Evolutionary conservation across 2,113 vertebrate species (phyloP).

Genomic region (Nerophis lumbriciformis): DNA sequence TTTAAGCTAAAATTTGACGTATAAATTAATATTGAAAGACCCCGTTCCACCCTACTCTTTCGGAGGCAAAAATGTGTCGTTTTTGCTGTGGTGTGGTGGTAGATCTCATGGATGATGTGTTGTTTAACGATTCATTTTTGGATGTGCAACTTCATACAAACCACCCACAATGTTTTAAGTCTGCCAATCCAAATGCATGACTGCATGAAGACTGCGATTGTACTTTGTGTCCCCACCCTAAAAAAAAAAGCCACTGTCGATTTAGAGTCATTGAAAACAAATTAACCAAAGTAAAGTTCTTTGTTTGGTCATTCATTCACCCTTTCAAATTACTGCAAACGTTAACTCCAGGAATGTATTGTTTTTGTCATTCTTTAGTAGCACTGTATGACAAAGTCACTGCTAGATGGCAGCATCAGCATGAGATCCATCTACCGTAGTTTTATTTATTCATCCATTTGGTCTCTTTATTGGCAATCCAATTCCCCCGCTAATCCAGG

Average conservation of each 20-base stretch:
- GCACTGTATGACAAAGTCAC: not conserved
- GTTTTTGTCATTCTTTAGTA: not conserved
- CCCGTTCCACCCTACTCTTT: too few relatives aligned
- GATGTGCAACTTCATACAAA: not conserved
- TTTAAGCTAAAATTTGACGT: too few relatives aligned
- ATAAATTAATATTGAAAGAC: too few relatives aligned
- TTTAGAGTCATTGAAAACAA: not conserved
- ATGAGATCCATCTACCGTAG: not conserved
- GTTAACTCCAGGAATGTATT: not conserved
- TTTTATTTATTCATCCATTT: not conserved
- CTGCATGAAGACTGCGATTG: not conserved
- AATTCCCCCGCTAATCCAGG: not conserved
- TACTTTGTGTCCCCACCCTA: not conserved
- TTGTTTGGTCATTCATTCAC: not conserved
- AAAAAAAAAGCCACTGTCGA: too few relatives aligned
- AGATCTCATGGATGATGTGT: not conserved
- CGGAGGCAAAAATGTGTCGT: too few relatives aligned
- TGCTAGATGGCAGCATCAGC: not conserved
- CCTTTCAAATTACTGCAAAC: not conserved
- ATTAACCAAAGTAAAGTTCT: not conserved
- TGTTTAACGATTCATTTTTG: not conserved
- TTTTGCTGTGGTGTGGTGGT: too few relatives aligned
- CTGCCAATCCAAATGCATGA: slow-evolving; percentile 2
- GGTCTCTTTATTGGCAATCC: not conserved
- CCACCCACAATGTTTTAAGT: not conserved